Base-by-base conservation (phyloP, 2,797 vertebrate species). In the Enteromius unitaeniatus region DNA sequence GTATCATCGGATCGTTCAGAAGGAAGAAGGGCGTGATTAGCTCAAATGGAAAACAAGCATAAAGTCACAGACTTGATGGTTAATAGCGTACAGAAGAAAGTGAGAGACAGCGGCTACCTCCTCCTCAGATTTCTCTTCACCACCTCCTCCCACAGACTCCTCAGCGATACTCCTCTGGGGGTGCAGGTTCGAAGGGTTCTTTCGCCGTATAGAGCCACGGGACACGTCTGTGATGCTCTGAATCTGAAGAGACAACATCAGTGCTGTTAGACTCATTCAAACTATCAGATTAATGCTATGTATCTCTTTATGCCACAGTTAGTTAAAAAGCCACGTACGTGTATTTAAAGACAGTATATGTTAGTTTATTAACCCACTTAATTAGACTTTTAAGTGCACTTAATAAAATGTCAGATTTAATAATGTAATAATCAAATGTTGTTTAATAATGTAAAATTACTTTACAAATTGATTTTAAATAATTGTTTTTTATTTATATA, bases 211-310 rank as follows among this genome's bases (percentile, higher is more conserved):
- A 81, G 98, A 99, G 75, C 97, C 97, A 0, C 98, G 97, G 51
- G 98, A 99, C 69, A 96, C 97, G 3, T 99, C 98, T 0, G 98
- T 99, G 90, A 99, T 99, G 88, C 98, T 99, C 92, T 99, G 98
- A 90, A 99, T 99, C 98, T 99, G 68, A 69, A 26, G 55, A 19
- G 26, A 81, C 74, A 75, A 1, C 2, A 76, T 77, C 4, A 15
- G 51, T 19, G 2, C 14, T 17, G 6, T 28, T 15, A 70, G 47
- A 68, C 21, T 4, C 11, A 60, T 72, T 42, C 6, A 23, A 19
- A 42, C 1, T 0, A 6, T n/a, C 21, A 40, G 26, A 31, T 51
- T 73, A 11, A 26, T 49, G 47, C 37, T 42, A 0, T 69, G 14
- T 3, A 64, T 17, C 2, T 1, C 14, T 64, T 64, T 31, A 62